These are phyloP conservation scores for Rhagoletis zephyria DNA, from an alignment of 1,140 invertebrate genomes.

Conservation along the genomic window DNA sequence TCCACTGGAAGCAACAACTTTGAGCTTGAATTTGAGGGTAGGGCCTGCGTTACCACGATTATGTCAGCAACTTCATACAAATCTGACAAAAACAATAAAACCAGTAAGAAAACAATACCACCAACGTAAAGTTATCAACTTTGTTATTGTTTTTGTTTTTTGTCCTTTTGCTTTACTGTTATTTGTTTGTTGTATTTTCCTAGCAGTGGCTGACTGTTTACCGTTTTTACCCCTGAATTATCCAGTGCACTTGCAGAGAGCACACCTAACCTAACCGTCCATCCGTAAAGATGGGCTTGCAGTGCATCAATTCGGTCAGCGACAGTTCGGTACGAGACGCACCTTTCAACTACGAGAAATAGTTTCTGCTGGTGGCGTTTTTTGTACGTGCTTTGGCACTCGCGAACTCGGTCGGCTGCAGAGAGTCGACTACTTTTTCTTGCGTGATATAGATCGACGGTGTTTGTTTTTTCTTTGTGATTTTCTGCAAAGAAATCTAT, in stretches of 20 bases:
- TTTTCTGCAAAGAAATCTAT: background rate
- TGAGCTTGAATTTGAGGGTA: constrained; percentile 63
- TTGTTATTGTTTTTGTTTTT: constrained; percentile 4
- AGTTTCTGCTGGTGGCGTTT: background rate
- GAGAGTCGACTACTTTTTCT: background rate
- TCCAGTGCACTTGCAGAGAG: constrained; percentile 47
- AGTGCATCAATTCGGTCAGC: constrained; percentile 43
- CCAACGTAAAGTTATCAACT: constrained; percentile 39
- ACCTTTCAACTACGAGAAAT: constrained; percentile 3
- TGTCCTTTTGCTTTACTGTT: background rate
- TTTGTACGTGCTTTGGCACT: background rate
- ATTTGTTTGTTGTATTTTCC: constrained; percentile 35
- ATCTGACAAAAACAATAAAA: constrained; percentile 43
- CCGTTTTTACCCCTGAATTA: constrained; percentile 49
- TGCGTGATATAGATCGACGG: background rate
- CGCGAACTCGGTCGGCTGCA: background rate
- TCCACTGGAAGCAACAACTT: constrained; percentile 42
- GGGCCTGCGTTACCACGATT: constrained; percentile 65
- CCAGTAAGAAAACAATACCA: constrained; percentile 31
- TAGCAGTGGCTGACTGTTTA: background rate
- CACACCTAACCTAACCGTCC: constrained; percentile 45
- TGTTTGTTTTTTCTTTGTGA: background rate
- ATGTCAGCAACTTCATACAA: constrained; percentile 64
- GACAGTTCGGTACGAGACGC: constrained; percentile 41
- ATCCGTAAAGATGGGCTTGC: constrained; percentile 46